Evolutionary conservation across 2,113 vertebrate species (phyloP).

Genomic region (Tyrannus savana): DNA sequence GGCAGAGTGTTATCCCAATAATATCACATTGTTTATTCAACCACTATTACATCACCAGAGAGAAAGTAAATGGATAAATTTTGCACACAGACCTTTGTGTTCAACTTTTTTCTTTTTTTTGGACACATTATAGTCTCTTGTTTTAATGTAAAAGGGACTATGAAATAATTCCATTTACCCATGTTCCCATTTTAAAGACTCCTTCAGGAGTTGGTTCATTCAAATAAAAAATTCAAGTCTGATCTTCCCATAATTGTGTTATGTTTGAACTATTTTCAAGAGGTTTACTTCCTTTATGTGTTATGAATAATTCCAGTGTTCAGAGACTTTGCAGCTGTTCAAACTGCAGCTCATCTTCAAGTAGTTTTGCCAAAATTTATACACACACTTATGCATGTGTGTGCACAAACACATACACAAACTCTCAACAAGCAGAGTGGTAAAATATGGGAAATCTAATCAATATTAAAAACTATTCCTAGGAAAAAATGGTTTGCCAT

Average conservation of each 20-base stretch:
- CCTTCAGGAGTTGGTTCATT: background rate
- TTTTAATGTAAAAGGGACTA: background rate
- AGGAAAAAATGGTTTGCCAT: background rate
- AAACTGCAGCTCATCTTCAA: background rate
- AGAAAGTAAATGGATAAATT: background rate
- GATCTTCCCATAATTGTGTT: slow-evolving; percentile 1
- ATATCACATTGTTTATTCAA: background rate
- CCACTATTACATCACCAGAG: background rate
- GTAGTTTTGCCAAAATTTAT: background rate
- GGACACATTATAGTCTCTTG: background rate
- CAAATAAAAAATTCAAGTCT: slow-evolving; percentile 3
- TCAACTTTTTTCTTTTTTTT: background rate
- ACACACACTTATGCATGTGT: background rate
- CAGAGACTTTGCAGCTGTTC: slow-evolving; percentile 50
- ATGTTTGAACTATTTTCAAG: slow-evolving; percentile 23
- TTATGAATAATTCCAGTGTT: slow-evolving; percentile 48
- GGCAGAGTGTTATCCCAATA: background rate
- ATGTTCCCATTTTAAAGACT: slow-evolving; percentile 4
- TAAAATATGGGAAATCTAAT: background rate
- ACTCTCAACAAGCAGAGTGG: background rate
- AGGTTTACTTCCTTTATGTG: slow-evolving; percentile 25
- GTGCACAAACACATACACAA: background rate
- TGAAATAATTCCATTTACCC: background rate
- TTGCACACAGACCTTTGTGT: background rate
- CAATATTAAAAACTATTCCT: background rate